These are phyloP conservation scores for Brenthis hecate DNA, from an alignment of 2,888 invertebrate species.

Conservation along the genomic window DNA sequence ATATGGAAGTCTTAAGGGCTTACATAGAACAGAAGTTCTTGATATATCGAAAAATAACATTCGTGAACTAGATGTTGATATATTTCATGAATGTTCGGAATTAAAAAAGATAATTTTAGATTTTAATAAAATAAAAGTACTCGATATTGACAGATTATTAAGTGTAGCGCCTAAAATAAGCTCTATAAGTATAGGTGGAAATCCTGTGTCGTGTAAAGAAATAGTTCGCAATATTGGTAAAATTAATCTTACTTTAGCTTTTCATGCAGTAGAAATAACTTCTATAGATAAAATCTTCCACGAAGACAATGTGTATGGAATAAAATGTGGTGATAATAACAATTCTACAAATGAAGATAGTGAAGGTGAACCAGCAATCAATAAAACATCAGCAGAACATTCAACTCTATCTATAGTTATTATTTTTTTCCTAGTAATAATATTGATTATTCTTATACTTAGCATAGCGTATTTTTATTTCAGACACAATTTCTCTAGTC, in stretches of 20 bases:
- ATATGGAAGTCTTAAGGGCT: conserved; percentile 66
- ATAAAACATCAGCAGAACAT: conserved; percentile 15
- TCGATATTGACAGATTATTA: conserved; percentile 62
- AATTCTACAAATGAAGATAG: conserved; percentile 29
- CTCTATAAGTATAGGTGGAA: conserved; percentile 67
- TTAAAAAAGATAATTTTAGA: conserved; percentile 64
- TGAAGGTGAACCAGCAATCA: conserved; percentile 10
- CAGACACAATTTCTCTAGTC: conserved; percentile 21
- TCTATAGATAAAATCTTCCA: conserved; percentile 69
- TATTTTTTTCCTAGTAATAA: conserved; percentile 48
- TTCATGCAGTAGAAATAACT: conserved; percentile 58
- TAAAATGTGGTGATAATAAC: conserved; percentile 61
- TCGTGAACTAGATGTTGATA: conserved; percentile 56
- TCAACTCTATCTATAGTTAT: conserved; percentile 42
- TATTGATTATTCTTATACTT: conserved; percentile 44
- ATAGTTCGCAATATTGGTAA: conserved; percentile 57
- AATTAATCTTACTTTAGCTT: conserved; percentile 46
- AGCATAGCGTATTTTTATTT: conserved; percentile 39
- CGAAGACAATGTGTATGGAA: conserved; percentile 73
- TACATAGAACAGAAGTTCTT: conserved; percentile 60
- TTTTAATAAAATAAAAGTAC: conserved; percentile 62
- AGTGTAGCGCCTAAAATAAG: conserved; percentile 55
- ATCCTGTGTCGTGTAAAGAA: conserved; percentile 67
- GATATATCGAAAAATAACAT: conserved; percentile 69
- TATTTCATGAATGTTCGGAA: conserved; percentile 69